These are phyloP conservation scores for Pseudotriccus pelzelni DNA, from an alignment of 2,797 vertebrate genomes.

Conservation along the genomic window DNA sequence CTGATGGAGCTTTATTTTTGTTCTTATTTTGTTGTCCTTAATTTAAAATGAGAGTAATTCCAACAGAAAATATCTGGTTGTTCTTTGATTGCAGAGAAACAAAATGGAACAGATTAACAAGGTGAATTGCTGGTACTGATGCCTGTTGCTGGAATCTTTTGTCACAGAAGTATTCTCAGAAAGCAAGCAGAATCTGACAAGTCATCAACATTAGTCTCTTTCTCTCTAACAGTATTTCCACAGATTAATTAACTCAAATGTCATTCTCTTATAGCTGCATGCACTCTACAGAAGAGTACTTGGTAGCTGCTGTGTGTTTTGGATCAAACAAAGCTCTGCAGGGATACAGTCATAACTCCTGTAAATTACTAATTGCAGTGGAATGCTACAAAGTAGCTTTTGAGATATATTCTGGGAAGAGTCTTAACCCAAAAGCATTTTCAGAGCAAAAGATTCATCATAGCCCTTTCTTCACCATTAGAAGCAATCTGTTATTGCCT, in stretches of 20 bases:
- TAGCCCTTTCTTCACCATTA: not conserved
- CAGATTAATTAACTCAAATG: constrained; percentile 72
- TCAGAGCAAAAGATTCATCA: not conserved
- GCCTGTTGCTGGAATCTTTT: constrained; percentile 36
- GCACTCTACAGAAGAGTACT: constrained; percentile 68
- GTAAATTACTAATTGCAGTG: constrained; percentile 47
- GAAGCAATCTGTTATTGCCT: not conserved
- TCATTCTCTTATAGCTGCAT: constrained; percentile 60
- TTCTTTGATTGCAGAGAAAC: constrained; percentile 9
- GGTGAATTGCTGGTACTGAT: constrained; percentile 5
- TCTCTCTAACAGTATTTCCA: constrained; percentile 50
- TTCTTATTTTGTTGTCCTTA: constrained; percentile 3
- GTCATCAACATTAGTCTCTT: constrained; percentile 40
- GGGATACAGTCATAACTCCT: constrained; percentile 50
- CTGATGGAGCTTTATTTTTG: not conserved
- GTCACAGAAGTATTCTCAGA: constrained; percentile 40
- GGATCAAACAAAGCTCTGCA: constrained; percentile 68
- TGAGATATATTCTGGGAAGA: not conserved
- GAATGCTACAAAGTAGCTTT: constrained; percentile 46
- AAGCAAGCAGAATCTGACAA: constrained; percentile 48
- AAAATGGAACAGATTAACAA: constrained; percentile 1
- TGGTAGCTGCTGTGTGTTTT: constrained; percentile 70
- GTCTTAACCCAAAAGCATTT: not conserved
- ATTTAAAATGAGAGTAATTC: constrained; percentile 33
- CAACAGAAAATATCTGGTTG: constrained; percentile 19